Base-by-base conservation (phyloP, 37 sponge, comb jelly and placozoan genomes). In the Corticium candelabrum region DNA sequence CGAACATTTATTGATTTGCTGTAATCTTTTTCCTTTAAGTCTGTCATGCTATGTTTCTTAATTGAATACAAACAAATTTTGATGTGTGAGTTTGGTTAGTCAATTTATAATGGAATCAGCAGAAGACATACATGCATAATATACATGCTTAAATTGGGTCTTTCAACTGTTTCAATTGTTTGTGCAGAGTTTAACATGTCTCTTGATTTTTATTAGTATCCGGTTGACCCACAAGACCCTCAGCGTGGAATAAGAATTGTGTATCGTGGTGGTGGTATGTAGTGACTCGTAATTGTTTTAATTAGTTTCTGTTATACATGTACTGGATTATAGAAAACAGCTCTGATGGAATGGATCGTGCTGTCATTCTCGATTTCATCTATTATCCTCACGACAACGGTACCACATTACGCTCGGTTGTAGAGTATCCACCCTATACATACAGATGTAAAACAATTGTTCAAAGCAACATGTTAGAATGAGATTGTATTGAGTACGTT, bases 241-340 rank as follows among this genome's bases (percentile, higher is more conserved):
- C 37, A 68, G 15, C 41, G 37, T 36, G 90, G 90, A 3, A 74
- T 90, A 36, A 80, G 90, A 34, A 69, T 90, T 75, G 84, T 67
- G 15, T 90, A 90, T 56, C 77, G 40, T 33, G 79, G 82, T 41
- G 87, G 87, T 78, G 87, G 90, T 90, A 67, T 3, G 84, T 21
- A 29, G 1, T 68, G 34, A 34, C 34, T 37, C 30, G 11, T 21
- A 11, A 43, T 11, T 43, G 56, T n/a, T n/a, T n/a, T n/a, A n/a
- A n/a, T n/a, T n/a, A n/a, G 11, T 11, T 21, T 50, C 62, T 27
- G 21, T 50, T 50, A 11, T 50, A 50, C 62, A 21, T 50, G 62
- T 21, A 50, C 62, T 50, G 21, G 15, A 50, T 27, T 50, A 21
- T 27, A 50, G 11, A 21, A 50, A 21, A 21, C 62, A 50, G 62